Percentiles rank a stretch among this genome's conserved stretches.
phyloP scores from a whole-genome alignment of 1,140 invertebrate genomes.

The Zaprionus vittiger region DNA sequence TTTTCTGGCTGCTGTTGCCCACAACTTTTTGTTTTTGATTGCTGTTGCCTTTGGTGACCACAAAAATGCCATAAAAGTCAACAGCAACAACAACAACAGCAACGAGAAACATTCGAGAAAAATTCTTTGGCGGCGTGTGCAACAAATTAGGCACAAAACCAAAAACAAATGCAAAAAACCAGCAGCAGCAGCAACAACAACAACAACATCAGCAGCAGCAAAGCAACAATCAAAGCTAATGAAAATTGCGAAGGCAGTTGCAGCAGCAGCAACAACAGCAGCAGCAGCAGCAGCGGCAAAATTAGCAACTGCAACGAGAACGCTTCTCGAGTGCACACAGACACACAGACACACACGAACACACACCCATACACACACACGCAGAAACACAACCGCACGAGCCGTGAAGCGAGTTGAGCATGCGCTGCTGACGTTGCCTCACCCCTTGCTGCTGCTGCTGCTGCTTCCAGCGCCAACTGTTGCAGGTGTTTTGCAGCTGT shows the following conservation, averaged over 20 bases:
- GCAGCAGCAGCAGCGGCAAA: slow-evolving; percentile 17
- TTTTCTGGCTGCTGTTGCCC: background rate
- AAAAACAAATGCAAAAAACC: slow-evolving; percentile 61
- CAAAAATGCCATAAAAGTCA: slow-evolving; percentile 40
- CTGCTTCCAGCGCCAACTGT: slow-evolving; percentile 9
- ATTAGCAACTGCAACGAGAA: slow-evolving; percentile 69
- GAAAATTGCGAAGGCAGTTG: slow-evolving; percentile 52
- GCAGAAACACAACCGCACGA: slow-evolving; percentile 38
- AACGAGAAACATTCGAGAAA: slow-evolving; percentile 31
- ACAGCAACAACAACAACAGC: slow-evolving; percentile 21
- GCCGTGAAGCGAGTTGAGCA: slow-evolving; percentile 42
- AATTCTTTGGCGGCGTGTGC: slow-evolving; percentile 59
- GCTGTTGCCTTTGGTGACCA: slow-evolving; percentile 18
- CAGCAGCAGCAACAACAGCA: slow-evolving; percentile 6
- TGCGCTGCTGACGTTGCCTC: background rate
- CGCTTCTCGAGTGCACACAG: slow-evolving; percentile 48
- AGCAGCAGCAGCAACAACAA: slow-evolving; percentile 6
- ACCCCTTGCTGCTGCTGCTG: slow-evolving; percentile 19
- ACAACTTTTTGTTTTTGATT: background rate
- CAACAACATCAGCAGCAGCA: slow-evolving; percentile 9
- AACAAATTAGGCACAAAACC: slow-evolving; percentile 75
- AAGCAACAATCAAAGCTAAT: slow-evolving; percentile 16
- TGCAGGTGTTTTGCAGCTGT: slow-evolving; percentile 63
- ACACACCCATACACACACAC: slow-evolving; percentile 19
- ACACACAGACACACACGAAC: background rate